Evolutionary conservation across 2,113 vertebrate species (phyloP), one percentile per base, ranked within the genome.

Genomic region (Erythrocercus mccallii): DNA sequence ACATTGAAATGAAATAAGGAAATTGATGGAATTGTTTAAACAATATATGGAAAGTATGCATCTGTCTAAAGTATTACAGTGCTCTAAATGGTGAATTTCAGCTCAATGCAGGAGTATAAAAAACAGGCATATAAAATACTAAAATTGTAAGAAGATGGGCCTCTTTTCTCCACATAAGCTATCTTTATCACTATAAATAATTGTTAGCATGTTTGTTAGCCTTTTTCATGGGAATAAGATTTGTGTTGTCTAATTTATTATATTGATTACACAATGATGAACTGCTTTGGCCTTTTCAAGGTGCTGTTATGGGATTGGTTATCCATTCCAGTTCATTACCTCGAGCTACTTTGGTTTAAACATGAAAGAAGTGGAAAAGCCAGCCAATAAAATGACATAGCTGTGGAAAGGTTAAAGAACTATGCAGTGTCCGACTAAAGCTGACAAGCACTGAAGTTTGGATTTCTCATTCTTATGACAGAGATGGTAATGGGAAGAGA

Each of bases 401-500:
- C 35, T 90, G 24, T 73, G 81, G 74, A 90, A 88, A 96, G 81
- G 84, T 93, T 94, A 92, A 92, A 90, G 88, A 95, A 77, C 66
- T 86, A 31, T 35, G 21, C 12, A 76, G 68, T 2, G 1, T 88
- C 70, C 2, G 0, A 76, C 81, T 70, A 56, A 91, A 94, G 40
- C 85, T 94, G 95, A 96, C 94, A 95, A 80, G 82, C 74, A 66
- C 2, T 92, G 83, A 94, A 86, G 35, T 94, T 81, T 83, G 47
- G 74, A 60, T 88, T 88, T 86, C 92, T 94, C 71, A 93, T 96
- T 95, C 74, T 86, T 83, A 37, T 69, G 72, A 95, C 94, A 96
- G 96, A 90, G 64, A 92, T 61, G 64, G n/a, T 88, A 95, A 95
- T 81, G 37, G 66, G 48, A 97, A 96, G 71, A 95, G 92, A 96